Evolutionary conservation across 2,113 vertebrate species (phyloP).

Genomic region (Forbesichthys agassizii): DNA sequence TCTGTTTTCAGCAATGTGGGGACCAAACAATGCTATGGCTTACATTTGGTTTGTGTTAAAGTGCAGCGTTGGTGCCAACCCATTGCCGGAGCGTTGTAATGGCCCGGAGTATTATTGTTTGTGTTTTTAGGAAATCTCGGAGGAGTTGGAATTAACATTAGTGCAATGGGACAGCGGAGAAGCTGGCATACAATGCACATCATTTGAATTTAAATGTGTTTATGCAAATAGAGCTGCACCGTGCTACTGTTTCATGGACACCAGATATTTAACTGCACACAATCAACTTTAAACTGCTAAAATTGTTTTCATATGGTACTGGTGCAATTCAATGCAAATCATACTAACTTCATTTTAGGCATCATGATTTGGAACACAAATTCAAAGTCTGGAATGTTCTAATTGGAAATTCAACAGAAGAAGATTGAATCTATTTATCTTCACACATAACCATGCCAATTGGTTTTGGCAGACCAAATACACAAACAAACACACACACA

Average conservation of each 20-base stretch:
- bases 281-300: slow-evolving; percentile 21
- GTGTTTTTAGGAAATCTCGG: slow-evolving; percentile 38
- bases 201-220: slow-evolving; percentile 55
- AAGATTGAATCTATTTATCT: not conserved
- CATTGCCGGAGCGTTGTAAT: slow-evolving; percentile 23
- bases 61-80: not conserved
- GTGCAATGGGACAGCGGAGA: slow-evolving; percentile 27
- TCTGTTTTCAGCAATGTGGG: slow-evolving; percentile 44
- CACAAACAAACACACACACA: not conserved
- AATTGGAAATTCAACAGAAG: not conserved
- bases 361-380: too few species aligned
- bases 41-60: not conserved
- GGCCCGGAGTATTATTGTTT: slow-evolving; percentile 40
- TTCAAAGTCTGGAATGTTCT: too few species aligned
- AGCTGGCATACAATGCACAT: slow-evolving; percentile 16
- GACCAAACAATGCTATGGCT: slow-evolving; percentile 31
- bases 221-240: slow-evolving; percentile 42
- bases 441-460: not conserved
- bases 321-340: too few species aligned
- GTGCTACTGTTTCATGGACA: slow-evolving; percentile 40
- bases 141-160: slow-evolving; percentile 42
- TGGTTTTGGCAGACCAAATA: not conserved
- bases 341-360: too few species aligned
- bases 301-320: slow-evolving; percentile 11
- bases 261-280: slow-evolving; percentile 20